These are phyloP conservation scores for Dipodomys spectabilis DNA, from an alignment of 2,113 vertebrate species.

Conservation along the genomic window DNA sequence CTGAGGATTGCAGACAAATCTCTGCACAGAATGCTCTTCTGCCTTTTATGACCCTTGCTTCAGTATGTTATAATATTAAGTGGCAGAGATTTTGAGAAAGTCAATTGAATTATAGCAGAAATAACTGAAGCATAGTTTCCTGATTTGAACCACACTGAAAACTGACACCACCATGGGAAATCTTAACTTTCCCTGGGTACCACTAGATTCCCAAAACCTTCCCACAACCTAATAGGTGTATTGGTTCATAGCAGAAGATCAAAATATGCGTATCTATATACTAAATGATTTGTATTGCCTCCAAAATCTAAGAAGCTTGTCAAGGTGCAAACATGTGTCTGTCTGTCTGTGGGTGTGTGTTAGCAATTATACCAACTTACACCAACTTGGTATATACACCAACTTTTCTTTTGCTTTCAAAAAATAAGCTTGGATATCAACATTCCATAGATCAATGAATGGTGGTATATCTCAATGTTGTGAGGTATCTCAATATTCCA, in stretches of 20 bases:
- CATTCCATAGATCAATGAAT: too few relatives aligned
- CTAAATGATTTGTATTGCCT: neutral
- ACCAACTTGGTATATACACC: neutral
- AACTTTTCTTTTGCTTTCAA: conserved; percentile 14
- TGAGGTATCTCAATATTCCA: neutral
- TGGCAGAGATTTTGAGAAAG: neutral
- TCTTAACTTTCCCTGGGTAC: too few relatives aligned
- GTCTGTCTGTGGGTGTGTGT: neutral
- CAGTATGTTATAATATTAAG: neutral
- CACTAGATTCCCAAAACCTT: too few relatives aligned
- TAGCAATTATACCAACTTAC: neutral
- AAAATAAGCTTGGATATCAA: too few relatives aligned
- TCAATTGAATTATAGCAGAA: neutral
- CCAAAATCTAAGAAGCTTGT: neutral
- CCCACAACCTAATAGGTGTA: neutral
- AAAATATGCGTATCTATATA: neutral
- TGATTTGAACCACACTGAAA: neutral
- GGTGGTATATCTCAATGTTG: neutral
- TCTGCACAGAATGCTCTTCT: neutral
- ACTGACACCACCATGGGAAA: neutral
- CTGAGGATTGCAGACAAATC: neutral
- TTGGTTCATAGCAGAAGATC: neutral
- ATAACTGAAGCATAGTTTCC: neutral
- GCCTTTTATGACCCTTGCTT: neutral
- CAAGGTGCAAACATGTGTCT: neutral